Evolutionary conservation across 2,797 vertebrate genomes (phyloP).

Genomic region (Typhlichthys subterraneus): DNA sequence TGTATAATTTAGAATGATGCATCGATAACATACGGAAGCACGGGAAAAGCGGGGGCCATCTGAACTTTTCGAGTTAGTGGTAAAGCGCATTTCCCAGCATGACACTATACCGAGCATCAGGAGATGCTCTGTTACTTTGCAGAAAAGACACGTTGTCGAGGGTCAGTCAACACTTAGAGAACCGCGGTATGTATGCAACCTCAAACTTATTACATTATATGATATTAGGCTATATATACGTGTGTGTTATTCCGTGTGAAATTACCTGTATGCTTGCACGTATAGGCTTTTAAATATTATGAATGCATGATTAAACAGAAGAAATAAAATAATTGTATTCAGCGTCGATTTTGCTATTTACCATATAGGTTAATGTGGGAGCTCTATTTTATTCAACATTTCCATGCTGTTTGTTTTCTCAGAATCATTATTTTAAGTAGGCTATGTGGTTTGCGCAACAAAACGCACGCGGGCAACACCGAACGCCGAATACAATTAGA

Average conservation of each 20-base stretch:
- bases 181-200: constrained; percentile 79
- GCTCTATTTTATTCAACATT: too few relatives aligned
- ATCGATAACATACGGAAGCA: background rate
- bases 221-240: constrained; percentile 8
- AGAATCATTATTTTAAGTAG: too few relatives aligned
- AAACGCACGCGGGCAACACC: too few relatives aligned
- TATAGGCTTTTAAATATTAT: too few relatives aligned
- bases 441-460: too few relatives aligned
- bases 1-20: background rate
- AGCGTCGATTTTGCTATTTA: too few relatives aligned
- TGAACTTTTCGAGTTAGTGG: constrained; percentile 79
- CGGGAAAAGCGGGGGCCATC: constrained; percentile 4
- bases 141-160: constrained; percentile 71
- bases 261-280: too few relatives aligned
- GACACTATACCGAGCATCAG: constrained; percentile 85
- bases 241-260: background rate
- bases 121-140: constrained; percentile 72
- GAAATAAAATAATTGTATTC: too few relatives aligned
- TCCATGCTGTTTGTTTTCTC: too few relatives aligned
- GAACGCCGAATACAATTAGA: background rate
- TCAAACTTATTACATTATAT: constrained; percentile 37
- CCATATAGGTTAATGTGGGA: too few relatives aligned
- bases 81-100: constrained; percentile 85
- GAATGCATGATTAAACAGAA: too few relatives aligned
- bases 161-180: constrained; percentile 86